Percentiles rank a stretch among this genome's conserved stretches.
Evolutionary conservation across 2,797 vertebrate genomes (phyloP).

Genomic region (Acropternis orthonyx): DNA sequence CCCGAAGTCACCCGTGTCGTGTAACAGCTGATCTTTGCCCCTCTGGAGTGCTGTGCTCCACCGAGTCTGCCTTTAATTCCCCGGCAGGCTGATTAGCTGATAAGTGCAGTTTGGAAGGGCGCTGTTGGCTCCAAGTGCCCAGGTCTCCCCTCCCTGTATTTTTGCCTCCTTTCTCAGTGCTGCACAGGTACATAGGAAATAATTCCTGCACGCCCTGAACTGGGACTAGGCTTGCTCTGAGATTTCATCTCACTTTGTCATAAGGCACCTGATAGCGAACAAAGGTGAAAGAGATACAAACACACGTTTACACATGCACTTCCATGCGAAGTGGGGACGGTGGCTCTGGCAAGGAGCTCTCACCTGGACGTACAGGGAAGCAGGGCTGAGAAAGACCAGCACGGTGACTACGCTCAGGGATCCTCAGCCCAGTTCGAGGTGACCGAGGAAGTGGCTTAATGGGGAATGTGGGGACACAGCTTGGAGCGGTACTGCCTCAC

Average conservation of each 20-base stretch:
- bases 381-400: background rate
- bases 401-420: fast-evolving
- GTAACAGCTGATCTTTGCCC: slow-evolving; percentile 57
- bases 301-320: fast-evolving
- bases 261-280: background rate
- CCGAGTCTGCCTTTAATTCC: background rate
- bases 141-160: background rate
- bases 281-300: background rate
- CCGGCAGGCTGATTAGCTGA: slow-evolving; percentile 37
- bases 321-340: fast-evolving
- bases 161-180: background rate
- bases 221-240: background rate
- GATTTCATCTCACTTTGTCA: background rate
- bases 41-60: background rate
- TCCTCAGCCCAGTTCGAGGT: background rate
- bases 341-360: background rate
- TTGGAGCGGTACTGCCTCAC: background rate
- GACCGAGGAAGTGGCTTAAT: background rate
- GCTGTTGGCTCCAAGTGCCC: background rate
- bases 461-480: background rate
- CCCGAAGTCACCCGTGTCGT: background rate
- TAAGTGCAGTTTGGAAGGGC: slow-evolving; percentile 28
- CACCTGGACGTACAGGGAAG: background rate
- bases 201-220: background rate
- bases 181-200: fast-evolving